phyloP scores from a whole-genome alignment of 2,113 vertebrate genomes.

The Thomomys bottae region DNA sequence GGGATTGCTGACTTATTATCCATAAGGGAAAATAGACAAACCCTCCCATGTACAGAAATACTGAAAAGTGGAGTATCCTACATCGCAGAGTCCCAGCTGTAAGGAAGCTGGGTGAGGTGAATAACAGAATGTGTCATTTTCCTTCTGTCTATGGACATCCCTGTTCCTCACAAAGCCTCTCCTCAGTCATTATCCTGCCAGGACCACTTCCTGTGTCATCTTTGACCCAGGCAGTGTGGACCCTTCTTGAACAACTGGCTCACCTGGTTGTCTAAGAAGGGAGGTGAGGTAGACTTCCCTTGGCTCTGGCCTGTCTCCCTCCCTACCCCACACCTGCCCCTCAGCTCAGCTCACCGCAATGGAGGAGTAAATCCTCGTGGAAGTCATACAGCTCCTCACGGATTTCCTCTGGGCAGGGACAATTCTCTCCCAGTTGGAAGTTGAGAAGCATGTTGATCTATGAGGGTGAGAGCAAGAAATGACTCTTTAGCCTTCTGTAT shows the following conservation, averaged over 20 bases:
- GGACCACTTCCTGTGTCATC: not conserved
- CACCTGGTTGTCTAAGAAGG: not conserved
- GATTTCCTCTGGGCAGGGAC: slow-evolving; percentile 95
- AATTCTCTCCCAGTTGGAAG: slow-evolving; percentile 96
- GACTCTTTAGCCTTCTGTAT: not conserved
- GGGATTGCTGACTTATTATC: not conserved
- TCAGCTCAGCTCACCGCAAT: slow-evolving; percentile 94
- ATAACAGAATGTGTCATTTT: not conserved
- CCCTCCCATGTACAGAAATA: not conserved
- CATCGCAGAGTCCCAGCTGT: not conserved
- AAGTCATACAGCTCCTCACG: slow-evolving; percentile 96
- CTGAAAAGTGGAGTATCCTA: not conserved
- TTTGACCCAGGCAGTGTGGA: not conserved
- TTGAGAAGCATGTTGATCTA: slow-evolving; percentile 99
- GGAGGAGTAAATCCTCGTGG: slow-evolving; percentile 95
- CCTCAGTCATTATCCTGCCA: not conserved
- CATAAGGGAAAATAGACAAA: not conserved
- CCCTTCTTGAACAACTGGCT: not conserved
- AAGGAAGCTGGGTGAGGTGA: not conserved
- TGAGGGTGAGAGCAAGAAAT: slow-evolving; percentile 63
- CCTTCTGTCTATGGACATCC: not conserved
- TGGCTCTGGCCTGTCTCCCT: too few relatives aligned
- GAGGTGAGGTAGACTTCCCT: not conserved
- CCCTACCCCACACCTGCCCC: too few relatives aligned
- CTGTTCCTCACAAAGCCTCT: not conserved